Conservation (phyloP, 2,888 invertebrate species). For the Melanchra persicariae region DNA sequence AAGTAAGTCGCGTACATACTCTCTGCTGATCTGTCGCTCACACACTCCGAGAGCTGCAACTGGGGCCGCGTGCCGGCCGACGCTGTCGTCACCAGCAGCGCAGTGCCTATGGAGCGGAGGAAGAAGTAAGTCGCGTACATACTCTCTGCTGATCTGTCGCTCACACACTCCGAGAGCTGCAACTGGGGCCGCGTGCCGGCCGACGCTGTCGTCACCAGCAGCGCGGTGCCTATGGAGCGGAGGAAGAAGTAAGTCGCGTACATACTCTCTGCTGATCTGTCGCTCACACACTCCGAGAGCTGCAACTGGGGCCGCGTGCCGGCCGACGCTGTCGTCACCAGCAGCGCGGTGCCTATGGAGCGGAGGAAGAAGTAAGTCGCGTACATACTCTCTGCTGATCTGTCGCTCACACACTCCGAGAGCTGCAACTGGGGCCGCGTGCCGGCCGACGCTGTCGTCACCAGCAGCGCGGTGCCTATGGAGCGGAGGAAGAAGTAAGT, state of each 20-base stretch:
- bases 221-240: slow-evolving; percentile 92
- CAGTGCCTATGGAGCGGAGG: slow-evolving; percentile 91
- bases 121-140: no score
- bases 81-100: slow-evolving; percentile 96
- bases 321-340: slow-evolving; percentile 95
- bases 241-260: no score
- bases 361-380: slow-evolving; percentile 89
- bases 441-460: slow-evolving; percentile 96
- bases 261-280: slow-evolving; percentile 41
- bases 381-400: no score
- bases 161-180: slow-evolving; percentile 93
- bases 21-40: slow-evolving; percentile 85
- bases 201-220: slow-evolving; percentile 96
- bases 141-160: slow-evolving; percentile 75
- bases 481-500: slow-evolving; percentile 90
- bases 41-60: slow-evolving; percentile 94
- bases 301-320: slow-evolving; percentile 97
- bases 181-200: slow-evolving; percentile 97
- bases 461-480: slow-evolving; percentile 94
- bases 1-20: no score
- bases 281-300: slow-evolving; percentile 92
- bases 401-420: slow-evolving; percentile 92
- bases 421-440: slow-evolving; percentile 96
- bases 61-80: slow-evolving; percentile 97
- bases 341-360: slow-evolving; percentile 93